Evolutionary conservation across 2,797 vertebrate species (phyloP).

Genomic region (Pipistrellus nathusii): DNA sequence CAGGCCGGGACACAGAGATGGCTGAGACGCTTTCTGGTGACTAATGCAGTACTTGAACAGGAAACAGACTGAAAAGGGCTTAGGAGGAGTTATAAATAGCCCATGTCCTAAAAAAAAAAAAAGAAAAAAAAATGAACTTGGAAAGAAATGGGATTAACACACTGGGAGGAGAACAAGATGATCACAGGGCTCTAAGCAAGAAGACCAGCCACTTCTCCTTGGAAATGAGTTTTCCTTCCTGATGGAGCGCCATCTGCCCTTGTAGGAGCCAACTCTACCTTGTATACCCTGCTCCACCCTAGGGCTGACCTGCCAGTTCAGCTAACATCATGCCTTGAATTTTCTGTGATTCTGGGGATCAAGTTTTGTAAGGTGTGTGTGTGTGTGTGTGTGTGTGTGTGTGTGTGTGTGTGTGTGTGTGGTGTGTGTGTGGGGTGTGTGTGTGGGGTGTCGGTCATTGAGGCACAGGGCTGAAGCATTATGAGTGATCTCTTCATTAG

Average conservation of each 20-base stretch:
- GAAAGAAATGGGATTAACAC: conserved; percentile 77
- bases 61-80: conserved; percentile 87
- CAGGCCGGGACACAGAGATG: conserved; percentile 75
- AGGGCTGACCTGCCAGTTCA: not conserved
- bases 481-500: not conserved
- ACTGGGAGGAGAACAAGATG: conserved; percentile 68
- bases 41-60: conserved; percentile 86
- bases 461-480: not conserved
- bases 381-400: too few relatives aligned
- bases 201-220: conserved; percentile 56
- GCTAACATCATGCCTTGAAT: not conserved
- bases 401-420: not conserved
- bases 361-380: not conserved
- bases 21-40: conserved; percentile 86
- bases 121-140: conserved; percentile 75
- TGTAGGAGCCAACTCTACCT: not conserved
- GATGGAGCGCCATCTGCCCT: not conserved
- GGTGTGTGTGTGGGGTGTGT: not conserved
- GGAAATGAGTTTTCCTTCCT: conserved; percentile 36
- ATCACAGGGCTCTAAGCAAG: conserved; percentile 26
- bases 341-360: not conserved
- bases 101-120: conserved; percentile 81
- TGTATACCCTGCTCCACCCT: not conserved
- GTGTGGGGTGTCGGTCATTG: not conserved
- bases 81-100: conserved; percentile 87